Evolutionary conservation across 1,140 invertebrate genomes (phyloP), one percentile per base, ranked within the genome.

Genomic region (Elysia chlorotica): DNA sequence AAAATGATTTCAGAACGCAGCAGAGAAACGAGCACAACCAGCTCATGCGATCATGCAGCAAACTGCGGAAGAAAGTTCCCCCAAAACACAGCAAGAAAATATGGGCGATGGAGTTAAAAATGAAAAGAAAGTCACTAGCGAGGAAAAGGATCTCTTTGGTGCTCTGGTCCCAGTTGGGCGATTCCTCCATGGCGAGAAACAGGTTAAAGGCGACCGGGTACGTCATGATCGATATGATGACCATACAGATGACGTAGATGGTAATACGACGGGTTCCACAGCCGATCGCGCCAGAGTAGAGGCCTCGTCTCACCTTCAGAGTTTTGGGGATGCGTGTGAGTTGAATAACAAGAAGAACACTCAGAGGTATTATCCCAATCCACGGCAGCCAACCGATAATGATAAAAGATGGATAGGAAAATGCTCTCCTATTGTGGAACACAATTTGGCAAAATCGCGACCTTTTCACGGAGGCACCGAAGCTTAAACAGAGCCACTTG

Each of bases 221-320:
- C 2, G 66, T 68, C 19, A 68, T 33, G 23, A 53, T 56, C 25
- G 66, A 68, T n/a, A 68, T 28, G 19, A 68, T 14, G 0, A 68
- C 66, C 66, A 68, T 68, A 35, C 54, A 23, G 2, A 68, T 68
- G 31, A 68, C 66, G 48, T 68, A 68, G 25, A 68, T 28, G 25
- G 66, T 68, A 6, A 68, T 53, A 1, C 66, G 66, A 1, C 66
- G 41, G 5, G 66, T 54, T n/a, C 66, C 66, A 28, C 56, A 68
- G 2, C 56, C 66, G 4, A 56, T 33, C 6, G 66, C 6, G n/a
- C 25, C 48, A 2, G 66, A n/a, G 23, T 1, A 56, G 14, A 53
- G 56, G 2, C 66, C 66, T 21, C 66, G 66, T 31, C 66, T 23
- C 14, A 68, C 56, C 1, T 4, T 56, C 25, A 41, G 6, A 23